Base-by-base conservation (phyloP, 2,888 invertebrate genomes). In the Microchrysa polita region DNA sequence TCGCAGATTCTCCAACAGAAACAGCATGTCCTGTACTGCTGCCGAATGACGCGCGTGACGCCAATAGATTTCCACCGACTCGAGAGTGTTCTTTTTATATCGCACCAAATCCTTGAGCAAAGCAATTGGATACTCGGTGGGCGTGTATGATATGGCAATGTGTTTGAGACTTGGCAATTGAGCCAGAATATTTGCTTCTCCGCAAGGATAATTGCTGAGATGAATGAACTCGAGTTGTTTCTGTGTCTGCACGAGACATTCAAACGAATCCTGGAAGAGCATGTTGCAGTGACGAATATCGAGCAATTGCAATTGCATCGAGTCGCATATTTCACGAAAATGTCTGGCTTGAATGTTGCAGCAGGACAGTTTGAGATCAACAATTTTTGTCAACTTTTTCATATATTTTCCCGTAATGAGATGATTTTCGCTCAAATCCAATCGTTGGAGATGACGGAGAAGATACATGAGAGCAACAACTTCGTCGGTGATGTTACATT, bases 311-410 rank as follows among this genome's bases (percentile, higher is more conserved):
- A 63, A 16, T 63, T 63, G 18, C 18, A 18, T 40, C 7, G 63
- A 14, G 16, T 63, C 23, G 18, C 63, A 63, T n/a, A 63, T 63
- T 40, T 63, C 63, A 14, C n/a, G 12, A 23, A 63, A 63, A 40
- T 63, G 16, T 20, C 42, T 42, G 2, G 63, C 18, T 4, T 63
- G 16, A 7, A 63, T 18, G 1, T 63, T 42, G 10, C 63, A 16
- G 18, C 63, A 63, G 1, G 22, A 12, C n/a, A 42, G 9, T 16
- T 16, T 42, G 16, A 63, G 40, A 40, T 63, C 42, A 16, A 16
- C 16, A 1, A 63, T 18, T 16, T 63, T 63, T 16, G 40, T 63
- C 40, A 63, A 12, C 5, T 40, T 63, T 16, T 42, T 42, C 42
- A 63, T 40, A 40, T 63, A 40, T 20, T 63, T 63, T 2, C 63